These are phyloP conservation scores for Pipra filicauda DNA, from an alignment of 2,113 vertebrate genomes.

Conservation along the genomic window DNA sequence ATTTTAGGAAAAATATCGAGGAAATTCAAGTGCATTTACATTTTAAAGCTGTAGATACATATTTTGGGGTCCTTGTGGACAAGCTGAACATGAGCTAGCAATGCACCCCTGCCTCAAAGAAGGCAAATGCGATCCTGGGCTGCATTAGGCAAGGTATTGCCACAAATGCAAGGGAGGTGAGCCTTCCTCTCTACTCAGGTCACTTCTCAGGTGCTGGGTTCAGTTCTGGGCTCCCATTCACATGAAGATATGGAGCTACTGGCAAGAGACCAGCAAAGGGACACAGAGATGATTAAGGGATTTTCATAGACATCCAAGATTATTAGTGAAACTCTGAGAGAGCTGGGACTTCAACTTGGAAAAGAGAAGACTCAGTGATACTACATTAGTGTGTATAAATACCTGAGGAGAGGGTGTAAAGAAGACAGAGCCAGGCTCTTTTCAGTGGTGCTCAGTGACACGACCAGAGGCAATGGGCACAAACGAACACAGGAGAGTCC, in stretches of 20 bases:
- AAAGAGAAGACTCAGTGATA: background rate
- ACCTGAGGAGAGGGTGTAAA: background rate
- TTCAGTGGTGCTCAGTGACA: background rate
- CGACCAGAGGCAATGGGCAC: background rate
- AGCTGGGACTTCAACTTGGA: background rate
- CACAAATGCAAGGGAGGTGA: background rate
- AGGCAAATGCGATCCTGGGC: background rate
- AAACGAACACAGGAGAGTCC: background rate
- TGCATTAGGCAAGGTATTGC: background rate
- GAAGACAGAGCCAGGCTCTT: background rate
- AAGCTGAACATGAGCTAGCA: background rate
- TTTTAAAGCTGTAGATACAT: background rate
- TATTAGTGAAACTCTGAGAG: background rate
- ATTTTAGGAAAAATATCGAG: background rate
- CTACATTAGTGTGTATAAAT: background rate
- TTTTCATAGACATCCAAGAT: background rate
- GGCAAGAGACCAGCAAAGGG: background rate
- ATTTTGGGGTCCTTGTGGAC: background rate
- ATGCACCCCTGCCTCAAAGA: fast-evolving
- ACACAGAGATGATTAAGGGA: background rate
- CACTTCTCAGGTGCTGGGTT: background rate
- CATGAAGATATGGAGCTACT: background rate
- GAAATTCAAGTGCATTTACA: background rate
- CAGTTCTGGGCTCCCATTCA: background rate
- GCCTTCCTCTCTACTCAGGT: background rate